phyloP scores from a whole-genome alignment of 2,888 invertebrate species.

The Alviniconcha strummeri region DNA sequence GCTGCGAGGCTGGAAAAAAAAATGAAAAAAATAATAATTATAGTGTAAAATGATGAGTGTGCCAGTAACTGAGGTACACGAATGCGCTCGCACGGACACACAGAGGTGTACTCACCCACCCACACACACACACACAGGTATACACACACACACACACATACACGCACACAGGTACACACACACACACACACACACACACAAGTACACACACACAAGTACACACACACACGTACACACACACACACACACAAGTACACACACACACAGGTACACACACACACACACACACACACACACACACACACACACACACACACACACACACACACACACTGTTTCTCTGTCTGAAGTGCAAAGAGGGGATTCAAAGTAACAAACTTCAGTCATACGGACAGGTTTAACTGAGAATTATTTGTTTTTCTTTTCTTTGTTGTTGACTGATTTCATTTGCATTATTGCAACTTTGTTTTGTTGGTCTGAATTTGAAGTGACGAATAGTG shows the following conservation, averaged over 20 bases:
- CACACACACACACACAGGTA: background rate
- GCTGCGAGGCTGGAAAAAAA: too few species aligned
- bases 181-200: background rate
- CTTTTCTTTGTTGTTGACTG: background rate
- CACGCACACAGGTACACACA: conserved; percentile 23
- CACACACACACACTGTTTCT: background rate
- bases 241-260: background rate
- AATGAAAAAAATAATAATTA: too few species aligned
- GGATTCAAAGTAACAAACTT: too few species aligned
- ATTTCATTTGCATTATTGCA: too few species aligned
- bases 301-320: background rate
- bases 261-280: background rate
- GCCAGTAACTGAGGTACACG: too few species aligned
- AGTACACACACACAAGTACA: background rate
- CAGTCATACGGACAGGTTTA: too few species aligned
- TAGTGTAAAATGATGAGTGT: too few species aligned
- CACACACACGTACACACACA: background rate
- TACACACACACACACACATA: conserved; percentile 5
- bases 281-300: conserved; percentile 25
- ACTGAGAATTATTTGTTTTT: background rate
- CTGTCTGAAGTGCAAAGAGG: background rate
- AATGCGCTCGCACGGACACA: background rate
- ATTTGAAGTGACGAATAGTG: too few species aligned
- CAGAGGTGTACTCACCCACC: background rate
- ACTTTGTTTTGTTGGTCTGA: too few species aligned